phyloP scores from a whole-genome alignment of 2,888 invertebrate species.

The Cryptophagus acutangulus region DNA sequence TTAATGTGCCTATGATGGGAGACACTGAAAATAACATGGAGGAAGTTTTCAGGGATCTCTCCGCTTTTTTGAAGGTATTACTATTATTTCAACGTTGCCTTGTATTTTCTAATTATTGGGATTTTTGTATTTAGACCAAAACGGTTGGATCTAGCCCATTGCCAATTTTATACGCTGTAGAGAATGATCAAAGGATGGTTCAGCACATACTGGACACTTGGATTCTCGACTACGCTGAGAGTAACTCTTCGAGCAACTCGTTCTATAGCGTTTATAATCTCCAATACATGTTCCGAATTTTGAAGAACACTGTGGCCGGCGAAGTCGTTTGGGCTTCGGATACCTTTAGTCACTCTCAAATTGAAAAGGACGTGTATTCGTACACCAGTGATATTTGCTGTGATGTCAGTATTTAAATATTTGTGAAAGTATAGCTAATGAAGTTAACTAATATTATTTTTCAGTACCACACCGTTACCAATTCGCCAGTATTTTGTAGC shows the following conservation, averaged over 20 bases:
- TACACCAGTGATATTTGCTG: slow-evolving; percentile 41
- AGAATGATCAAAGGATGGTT: slow-evolving; percentile 27
- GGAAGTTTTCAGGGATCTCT: slow-evolving; percentile 44
- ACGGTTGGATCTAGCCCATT: slow-evolving; percentile 16
- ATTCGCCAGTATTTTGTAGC: slow-evolving; percentile 43
- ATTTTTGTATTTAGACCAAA: slow-evolving; percentile 15
- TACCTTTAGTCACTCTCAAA: slow-evolving; percentile 36
- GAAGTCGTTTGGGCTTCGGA: slow-evolving; percentile 26
- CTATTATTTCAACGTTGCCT: no score
- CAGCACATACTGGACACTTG: slow-evolving; percentile 42
- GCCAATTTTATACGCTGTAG: slow-evolving; percentile 30
- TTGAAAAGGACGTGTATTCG: slow-evolving; percentile 44
- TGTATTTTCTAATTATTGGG: slow-evolving; percentile 12
- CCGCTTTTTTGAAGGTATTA: slow-evolving; percentile 42
- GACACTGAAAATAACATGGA: slow-evolving; percentile 37
- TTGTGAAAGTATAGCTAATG: slow-evolving; percentile 1
- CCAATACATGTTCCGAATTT: slow-evolving; percentile 37
- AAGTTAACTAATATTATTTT: slow-evolving; percentile 12
- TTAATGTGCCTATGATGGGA: slow-evolving; percentile 46
- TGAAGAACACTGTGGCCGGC: slow-evolving; percentile 34
- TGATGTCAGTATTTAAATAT: slow-evolving; percentile 31
- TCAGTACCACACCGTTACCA: slow-evolving; percentile 46
- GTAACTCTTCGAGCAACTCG: neutral
- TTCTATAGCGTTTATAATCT: slow-evolving; percentile 39
- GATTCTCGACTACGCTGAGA: slow-evolving; percentile 23